A percentile compares a stretch with the other conserved stretches of the same genome.
These are phyloP conservation scores for Amia ocellicauda DNA, from an alignment of 2,113 vertebrate genomes.

Conservation along the genomic window DNA sequence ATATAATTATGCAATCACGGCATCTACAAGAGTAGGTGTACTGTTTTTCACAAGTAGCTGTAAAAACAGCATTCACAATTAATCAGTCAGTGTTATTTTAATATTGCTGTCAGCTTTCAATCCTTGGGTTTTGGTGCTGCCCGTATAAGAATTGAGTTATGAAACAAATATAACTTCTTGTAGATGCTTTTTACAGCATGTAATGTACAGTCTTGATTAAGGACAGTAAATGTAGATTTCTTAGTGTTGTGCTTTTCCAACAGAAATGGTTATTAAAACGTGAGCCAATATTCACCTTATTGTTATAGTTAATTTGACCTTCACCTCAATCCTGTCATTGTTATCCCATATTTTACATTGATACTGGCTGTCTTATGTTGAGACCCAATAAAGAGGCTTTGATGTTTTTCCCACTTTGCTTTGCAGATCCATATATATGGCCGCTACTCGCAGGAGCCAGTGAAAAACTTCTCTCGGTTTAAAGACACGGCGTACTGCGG, in stretches of 20 bases:
- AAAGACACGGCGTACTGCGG: conserved; percentile 85
- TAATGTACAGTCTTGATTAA: too few relatives aligned
- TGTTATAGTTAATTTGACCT: too few relatives aligned
- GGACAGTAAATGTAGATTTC: too few relatives aligned
- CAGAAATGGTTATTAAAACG: neutral
- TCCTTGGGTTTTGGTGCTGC: too few relatives aligned
- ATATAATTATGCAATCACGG: conserved; percentile 89
- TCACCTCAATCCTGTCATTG: too few relatives aligned
- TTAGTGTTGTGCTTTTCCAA: neutral
- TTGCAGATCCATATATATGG: conserved; percentile 89
- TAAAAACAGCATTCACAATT: neutral
- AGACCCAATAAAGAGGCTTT: neutral
- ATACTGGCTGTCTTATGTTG: too few relatives aligned
- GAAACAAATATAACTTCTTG: too few relatives aligned
- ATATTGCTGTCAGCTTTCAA: neutral
- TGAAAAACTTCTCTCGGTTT: conserved; percentile 87
- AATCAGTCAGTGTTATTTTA: neutral
- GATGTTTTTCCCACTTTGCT: neutral
- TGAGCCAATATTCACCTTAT: too few relatives aligned
- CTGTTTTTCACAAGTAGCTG: neutral
- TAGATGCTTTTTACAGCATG: too few relatives aligned
- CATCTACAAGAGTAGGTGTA: conserved; percentile 84
- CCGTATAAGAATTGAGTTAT: too few relatives aligned
- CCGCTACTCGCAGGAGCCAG: conserved; percentile 84
- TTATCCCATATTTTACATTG: too few relatives aligned